Conservation (phyloP, 2,113 vertebrate species). For the Axis porcinus region DNA sequence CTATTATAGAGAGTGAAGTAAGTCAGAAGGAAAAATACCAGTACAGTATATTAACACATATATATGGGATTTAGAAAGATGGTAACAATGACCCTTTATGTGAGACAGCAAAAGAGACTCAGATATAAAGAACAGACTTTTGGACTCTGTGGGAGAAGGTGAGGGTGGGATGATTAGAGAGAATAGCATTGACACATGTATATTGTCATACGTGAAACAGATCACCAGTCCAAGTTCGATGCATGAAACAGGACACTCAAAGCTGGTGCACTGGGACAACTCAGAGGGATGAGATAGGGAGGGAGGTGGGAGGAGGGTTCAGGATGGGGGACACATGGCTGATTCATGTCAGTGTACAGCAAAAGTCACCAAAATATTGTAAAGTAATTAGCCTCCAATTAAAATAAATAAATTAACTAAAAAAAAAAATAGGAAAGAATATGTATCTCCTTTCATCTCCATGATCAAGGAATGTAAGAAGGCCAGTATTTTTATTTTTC, state of each 20-base stretch:
- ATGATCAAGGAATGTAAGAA: not conserved
- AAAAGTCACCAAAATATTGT: not conserved
- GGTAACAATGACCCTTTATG: not conserved
- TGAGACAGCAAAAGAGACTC: not conserved
- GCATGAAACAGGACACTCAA: not conserved
- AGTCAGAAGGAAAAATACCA: not conserved
- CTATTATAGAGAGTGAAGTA: not conserved
- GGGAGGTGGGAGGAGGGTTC: rapidly evolving
- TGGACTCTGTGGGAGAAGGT: not conserved
- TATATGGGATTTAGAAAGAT: not conserved
- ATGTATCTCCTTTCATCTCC: not conserved
- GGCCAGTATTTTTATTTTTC: not conserved
- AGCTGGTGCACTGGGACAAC: not conserved
- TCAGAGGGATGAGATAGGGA: not conserved
- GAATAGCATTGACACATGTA: not conserved
- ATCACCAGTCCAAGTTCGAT: not conserved
- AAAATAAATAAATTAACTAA: not conserved
- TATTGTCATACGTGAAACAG: not conserved
- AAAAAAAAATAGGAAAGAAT: not conserved
- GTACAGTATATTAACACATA: not conserved
- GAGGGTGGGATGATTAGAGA: not conserved
- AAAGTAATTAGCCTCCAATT: not conserved
- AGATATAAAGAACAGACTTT: not conserved
- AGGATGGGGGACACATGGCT: not conserved
- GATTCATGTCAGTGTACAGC: not conserved